Percentiles rank a stretch among this genome's conserved stretches.
phyloP scores from a whole-genome alignment of 2,888 invertebrate species.

The Epicampocera succincta region DNA sequence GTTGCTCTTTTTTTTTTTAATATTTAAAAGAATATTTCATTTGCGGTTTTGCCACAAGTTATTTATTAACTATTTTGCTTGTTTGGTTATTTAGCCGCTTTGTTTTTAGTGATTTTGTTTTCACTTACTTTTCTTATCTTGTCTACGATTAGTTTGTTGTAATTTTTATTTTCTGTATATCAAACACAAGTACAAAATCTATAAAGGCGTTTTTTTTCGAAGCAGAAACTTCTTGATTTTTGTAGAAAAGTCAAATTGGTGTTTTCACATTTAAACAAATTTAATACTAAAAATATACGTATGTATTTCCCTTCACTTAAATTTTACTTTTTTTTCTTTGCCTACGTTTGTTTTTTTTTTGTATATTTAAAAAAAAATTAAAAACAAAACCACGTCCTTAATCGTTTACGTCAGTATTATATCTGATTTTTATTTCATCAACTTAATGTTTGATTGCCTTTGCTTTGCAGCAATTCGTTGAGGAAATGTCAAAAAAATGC shows the following conservation, averaged over 20 bases:
- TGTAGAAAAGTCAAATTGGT: slow-evolving; percentile 8
- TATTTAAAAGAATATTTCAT: background rate
- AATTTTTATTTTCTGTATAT: slow-evolving; percentile 39
- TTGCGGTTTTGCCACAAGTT: slow-evolving; percentile 2
- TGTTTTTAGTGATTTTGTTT: slow-evolving; percentile 41
- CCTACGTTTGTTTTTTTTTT: slow-evolving; percentile 2
- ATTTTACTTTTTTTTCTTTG: slow-evolving; percentile 19
- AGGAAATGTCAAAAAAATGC: background rate
- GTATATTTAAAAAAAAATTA: slow-evolving; percentile 23
- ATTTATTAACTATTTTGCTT: background rate
- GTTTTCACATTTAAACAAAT: slow-evolving; percentile 20
- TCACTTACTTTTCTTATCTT: slow-evolving; percentile 56
- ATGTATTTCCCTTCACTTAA: slow-evolving; percentile 28
- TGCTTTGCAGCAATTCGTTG: slow-evolving; percentile 23
- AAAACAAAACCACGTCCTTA: slow-evolving; percentile 28
- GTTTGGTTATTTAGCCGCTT: slow-evolving; percentile 34
- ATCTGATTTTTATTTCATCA: slow-evolving; percentile 30
- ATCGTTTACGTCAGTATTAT: slow-evolving; percentile 36
- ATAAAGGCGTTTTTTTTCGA: slow-evolving; percentile 54
- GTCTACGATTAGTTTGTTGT: slow-evolving; percentile 13
- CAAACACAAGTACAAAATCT: slow-evolving; percentile 13
- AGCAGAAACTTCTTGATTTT: slow-evolving; percentile 41
- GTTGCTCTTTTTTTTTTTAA: slow-evolving; percentile 1
- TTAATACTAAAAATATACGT: slow-evolving; percentile 12
- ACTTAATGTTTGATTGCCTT: background rate